Evolutionary conservation across 2,797 vertebrate species (phyloP).

Genomic region (Bovichtus diacanthus): DNA sequence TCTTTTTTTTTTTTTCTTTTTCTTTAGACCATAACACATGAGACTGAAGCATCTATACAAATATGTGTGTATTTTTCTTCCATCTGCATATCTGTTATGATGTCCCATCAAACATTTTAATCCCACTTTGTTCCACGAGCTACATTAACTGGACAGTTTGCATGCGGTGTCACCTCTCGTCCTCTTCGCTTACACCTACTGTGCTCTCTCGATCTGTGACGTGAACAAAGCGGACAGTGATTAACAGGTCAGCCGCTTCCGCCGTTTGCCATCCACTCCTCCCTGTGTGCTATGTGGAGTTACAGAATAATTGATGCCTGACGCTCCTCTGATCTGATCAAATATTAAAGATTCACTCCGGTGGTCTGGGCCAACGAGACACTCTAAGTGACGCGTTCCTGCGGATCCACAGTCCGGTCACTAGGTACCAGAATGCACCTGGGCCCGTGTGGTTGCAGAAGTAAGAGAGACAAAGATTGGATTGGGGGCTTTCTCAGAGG

Average conservation of each 20-base stretch:
- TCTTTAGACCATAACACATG: conserved; percentile 45
- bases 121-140: conserved; percentile 54
- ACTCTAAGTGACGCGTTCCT: conserved; percentile 55
- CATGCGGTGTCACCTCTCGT: conserved; percentile 44
- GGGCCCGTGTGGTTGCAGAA: conserved; percentile 43
- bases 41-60: conserved; percentile 74
- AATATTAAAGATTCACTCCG: conserved; percentile 88
- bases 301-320: conserved; percentile 73
- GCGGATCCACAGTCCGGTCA: conserved; percentile 41
- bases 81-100: conserved; percentile 52
- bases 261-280: conserved; percentile 33
- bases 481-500: conserved; percentile 45
- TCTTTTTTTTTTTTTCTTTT: conserved; percentile 31
- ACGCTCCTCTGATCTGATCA: conserved; percentile 84
- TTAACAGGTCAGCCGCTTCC: conserved; percentile 70
- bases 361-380: conserved; percentile 51
- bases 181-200: not conserved
- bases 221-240: conserved; percentile 56
- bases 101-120: conserved; percentile 49
- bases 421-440: conserved; percentile 50
- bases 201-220: conserved; percentile 44
- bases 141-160: conserved; percentile 64
- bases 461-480: conserved; percentile 38
- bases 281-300: conserved; percentile 53
- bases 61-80: conserved; percentile 42